Evolutionary conservation across 2,113 vertebrate species (phyloP).

Genomic region (Xiphophorus couchianus): DNA sequence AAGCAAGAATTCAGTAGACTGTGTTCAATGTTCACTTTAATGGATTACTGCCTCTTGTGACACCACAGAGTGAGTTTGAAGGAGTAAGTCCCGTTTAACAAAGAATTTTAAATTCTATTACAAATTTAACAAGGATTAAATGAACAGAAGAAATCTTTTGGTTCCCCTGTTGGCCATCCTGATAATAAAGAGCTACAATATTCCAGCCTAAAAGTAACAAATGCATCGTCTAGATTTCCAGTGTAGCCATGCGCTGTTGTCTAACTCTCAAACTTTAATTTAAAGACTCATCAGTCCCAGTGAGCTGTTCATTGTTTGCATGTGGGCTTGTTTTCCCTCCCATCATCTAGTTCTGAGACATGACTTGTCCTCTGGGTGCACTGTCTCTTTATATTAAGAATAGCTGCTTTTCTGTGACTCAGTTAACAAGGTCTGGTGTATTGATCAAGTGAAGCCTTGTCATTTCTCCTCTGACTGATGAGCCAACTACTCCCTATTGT

Average conservation of each 20-base stretch:
- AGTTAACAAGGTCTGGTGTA: slow-evolving; percentile 1
- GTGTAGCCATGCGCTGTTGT: neutral
- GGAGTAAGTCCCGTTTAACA: no score
- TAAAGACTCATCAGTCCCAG: neutral
- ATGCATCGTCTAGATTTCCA: neutral
- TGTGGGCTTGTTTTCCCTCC: neutral
- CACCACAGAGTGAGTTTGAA: no score
- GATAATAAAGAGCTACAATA: neutral
- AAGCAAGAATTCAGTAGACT: neutral
- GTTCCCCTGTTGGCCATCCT: neutral
- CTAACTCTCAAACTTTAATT: neutral
- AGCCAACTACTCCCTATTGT: neutral
- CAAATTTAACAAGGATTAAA: neutral
- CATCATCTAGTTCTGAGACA: neutral
- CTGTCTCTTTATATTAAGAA: neutral
- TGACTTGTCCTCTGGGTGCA: neutral
- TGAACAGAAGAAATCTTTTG: neutral
- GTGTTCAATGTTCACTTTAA: neutral
- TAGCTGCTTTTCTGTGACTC: neutral
- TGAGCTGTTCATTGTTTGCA: neutral
- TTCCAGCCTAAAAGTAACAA: neutral
- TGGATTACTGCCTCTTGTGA: neutral
- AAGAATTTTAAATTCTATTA: neutral
- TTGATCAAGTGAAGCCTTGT: slow-evolving; percentile 6
- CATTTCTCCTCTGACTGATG: neutral